These are phyloP conservation scores for Heterotilapia buettikoferi DNA, from an alignment of 2,113 vertebrate species.

Conservation along the genomic window DNA sequence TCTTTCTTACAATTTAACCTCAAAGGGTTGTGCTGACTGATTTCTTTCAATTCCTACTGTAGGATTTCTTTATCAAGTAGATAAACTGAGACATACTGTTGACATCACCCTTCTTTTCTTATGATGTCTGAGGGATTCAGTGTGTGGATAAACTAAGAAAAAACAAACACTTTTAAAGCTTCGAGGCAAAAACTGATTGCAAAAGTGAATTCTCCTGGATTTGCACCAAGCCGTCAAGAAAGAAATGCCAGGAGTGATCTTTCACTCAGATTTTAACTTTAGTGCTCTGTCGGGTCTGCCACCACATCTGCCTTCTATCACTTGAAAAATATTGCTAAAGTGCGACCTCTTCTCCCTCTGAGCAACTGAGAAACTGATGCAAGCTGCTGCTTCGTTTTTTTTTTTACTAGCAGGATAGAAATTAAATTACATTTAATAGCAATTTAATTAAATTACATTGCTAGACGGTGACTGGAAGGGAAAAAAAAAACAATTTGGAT, in stretches of 20 bases:
- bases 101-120: neutral
- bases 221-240: neutral
- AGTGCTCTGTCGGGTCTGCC: neutral
- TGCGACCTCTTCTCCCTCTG: neutral
- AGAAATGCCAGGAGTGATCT: neutral
- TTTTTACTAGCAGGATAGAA: neutral
- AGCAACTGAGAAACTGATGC: neutral
- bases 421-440: neutral
- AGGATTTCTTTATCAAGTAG: neutral
- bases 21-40: neutral
- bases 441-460: neutral
- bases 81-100: neutral
- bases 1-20: neutral
- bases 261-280: neutral
- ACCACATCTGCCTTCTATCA: neutral
- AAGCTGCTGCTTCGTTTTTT: neutral
- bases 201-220: neutral
- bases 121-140: neutral
- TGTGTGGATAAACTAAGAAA: neutral
- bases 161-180: neutral
- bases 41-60: neutral
- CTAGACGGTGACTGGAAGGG: fast-evolving
- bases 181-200: neutral
- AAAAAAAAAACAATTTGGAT: fast-evolving
- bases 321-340: neutral